Base-by-base conservation (phyloP, 2,797 vertebrate species). In the Scarus forsteni region DNA sequence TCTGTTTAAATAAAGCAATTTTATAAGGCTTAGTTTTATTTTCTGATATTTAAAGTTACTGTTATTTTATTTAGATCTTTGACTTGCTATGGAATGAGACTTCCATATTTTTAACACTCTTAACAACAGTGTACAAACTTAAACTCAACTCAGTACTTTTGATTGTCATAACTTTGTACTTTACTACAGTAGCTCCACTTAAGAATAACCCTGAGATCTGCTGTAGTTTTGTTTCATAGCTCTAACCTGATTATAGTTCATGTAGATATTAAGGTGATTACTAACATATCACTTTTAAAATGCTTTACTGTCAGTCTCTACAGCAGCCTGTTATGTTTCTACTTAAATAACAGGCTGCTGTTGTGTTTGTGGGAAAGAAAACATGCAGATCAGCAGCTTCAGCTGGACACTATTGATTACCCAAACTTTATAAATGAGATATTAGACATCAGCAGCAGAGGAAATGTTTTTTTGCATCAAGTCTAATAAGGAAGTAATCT, bases 381-480 rank as follows among this genome's bases (percentile, higher is more conserved):
- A 13, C 6, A 43, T 66, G 38, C 50, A 58, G 12, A 58, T 61
- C 51, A 54, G 15, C 49, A 70, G 3, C 50, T 42, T 16, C 35
- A 56, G 10, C 18, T 56, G 15, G 44, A 18, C 51, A n/a, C 10
- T 10, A 35, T 7, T 13, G 4, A 53, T 38, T 16, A 12, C 8
- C 8, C 43, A 6, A 42, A 14, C n/a, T 53, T 60, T 52, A 49
- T 48, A 68, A 13, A 49, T 40, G 7, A 3, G 3, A 34, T 7
- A 36, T 43, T 65, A 49, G 57, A 73, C 68, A 16, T 80, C 65
- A 80, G 67, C 79, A 75, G 75, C 75, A 73, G 68, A 65, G 43
- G 55, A 46, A 2, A 34, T 15, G 7, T n/a, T 16, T 36, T n/a
- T 10, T 19, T 0, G 3, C 3, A 3, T 35, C 0, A 10, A 38